Evolutionary conservation across 2,888 invertebrate species (phyloP).

Genomic region (Halocaridina rubra): DNA sequence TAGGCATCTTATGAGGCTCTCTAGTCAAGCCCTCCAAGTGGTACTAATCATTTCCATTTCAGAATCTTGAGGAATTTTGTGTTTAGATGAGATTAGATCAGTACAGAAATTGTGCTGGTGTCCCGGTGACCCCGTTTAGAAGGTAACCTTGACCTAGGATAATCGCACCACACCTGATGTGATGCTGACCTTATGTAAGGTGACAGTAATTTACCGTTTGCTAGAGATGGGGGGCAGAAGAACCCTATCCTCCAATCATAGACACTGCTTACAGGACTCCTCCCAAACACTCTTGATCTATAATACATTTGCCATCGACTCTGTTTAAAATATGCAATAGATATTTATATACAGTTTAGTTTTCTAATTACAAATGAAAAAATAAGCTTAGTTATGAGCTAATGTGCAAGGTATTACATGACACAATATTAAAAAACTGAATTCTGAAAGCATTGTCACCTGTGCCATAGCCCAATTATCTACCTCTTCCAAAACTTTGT

Average conservation of each 20-base stretch:
- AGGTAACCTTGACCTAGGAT: background rate
- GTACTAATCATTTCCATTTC: constrained; percentile 36
- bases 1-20: constrained; percentile 4
- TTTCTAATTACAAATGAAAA: no score
- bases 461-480: constrained; percentile 47
- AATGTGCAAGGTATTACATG: no score
- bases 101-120: constrained; percentile 41
- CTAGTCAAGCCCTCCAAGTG: background rate
- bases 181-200: background rate
- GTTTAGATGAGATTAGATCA: constrained; percentile 45
- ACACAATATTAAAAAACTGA: no score
- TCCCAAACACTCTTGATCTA: no score
- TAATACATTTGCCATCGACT: no score
- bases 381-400: no score
- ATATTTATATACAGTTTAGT: no score
- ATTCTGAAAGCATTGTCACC: constrained; percentile 36
- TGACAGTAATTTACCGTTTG: constrained; percentile 23
- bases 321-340: no score
- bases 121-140: constrained; percentile 30
- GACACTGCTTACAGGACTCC: constrained; percentile 38
- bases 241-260: constrained; percentile 11
- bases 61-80: constrained; percentile 54
- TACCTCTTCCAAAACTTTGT: constrained; percentile 51
- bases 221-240: constrained; percentile 13
- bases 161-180: background rate